Percentiles rank a stretch among this genome's conserved stretches.
Evolutionary conservation across 2,888 invertebrate genomes (phyloP).

Genomic region (Cryptophagus acutangulus): DNA sequence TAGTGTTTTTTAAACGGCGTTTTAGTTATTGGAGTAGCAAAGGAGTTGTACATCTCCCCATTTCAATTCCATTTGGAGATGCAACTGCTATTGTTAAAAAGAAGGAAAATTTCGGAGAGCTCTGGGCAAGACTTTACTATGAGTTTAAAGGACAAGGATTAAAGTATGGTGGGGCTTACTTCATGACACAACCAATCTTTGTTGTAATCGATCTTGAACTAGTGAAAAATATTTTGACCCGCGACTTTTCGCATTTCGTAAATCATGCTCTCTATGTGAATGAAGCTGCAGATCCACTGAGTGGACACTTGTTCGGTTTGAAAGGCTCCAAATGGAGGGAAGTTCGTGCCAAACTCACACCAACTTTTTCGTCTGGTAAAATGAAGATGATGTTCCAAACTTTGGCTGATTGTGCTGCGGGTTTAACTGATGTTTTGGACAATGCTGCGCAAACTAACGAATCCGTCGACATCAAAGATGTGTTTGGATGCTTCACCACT

Average conservation of each 20-base stretch:
- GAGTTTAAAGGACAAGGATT: conserved; percentile 21
- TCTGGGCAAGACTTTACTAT: conserved; percentile 18
- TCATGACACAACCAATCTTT: conserved; percentile 21
- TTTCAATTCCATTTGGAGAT: conserved; percentile 33
- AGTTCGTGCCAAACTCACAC: conserved; percentile 56
- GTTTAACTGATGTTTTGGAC: conserved; percentile 5
- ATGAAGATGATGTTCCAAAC: conserved; percentile 59
- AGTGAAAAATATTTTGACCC: conserved; percentile 48
- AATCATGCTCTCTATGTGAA: conserved; percentile 56
- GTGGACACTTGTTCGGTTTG: conserved; percentile 53
- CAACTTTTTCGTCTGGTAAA: conserved; percentile 61
- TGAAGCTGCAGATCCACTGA: conserved; percentile 53
- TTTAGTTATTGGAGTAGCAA: conserved; percentile 19
- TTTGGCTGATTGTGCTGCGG: conserved; percentile 45
- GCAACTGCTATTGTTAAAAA: conserved; percentile 8
- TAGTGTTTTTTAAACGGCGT: conserved; percentile 16
- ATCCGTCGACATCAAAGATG: conserved; percentile 45
- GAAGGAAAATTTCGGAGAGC: conserved; percentile 15
- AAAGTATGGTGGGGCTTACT: conserved; percentile 27
- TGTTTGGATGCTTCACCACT: conserved; percentile 45
- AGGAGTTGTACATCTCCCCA: conserved; percentile 16
- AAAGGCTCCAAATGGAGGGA: conserved; percentile 56
- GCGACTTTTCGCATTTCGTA: conserved; percentile 57
- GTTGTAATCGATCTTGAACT: conserved; percentile 29
- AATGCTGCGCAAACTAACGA: too few species aligned